These are phyloP conservation scores for Myodes glareolus DNA, from an alignment of 2,113 vertebrate species.

Conservation along the genomic window DNA sequence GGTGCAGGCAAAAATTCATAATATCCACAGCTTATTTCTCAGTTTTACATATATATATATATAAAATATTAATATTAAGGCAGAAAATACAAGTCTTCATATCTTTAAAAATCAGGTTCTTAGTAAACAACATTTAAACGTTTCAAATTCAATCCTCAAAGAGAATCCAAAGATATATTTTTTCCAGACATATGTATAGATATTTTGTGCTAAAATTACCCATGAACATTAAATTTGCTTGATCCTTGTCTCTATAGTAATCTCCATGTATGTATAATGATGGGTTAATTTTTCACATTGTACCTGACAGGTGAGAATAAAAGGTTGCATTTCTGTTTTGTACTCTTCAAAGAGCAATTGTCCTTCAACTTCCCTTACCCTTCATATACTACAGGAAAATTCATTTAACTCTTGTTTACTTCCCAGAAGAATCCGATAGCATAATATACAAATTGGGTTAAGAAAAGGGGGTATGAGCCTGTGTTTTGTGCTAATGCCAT, in stretches of 20 bases:
- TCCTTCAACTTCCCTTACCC: constrained; percentile 46
- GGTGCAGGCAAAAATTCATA: neutral
- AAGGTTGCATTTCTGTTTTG: constrained; percentile 62
- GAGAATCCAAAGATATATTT: neutral
- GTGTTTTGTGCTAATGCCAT: neutral
- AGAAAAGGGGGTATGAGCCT: neutral
- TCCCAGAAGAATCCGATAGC: neutral
- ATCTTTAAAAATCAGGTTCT: neutral
- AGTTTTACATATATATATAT: neutral
- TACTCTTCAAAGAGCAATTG: constrained; percentile 57
- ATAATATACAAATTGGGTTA: neutral
- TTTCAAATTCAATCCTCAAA: neutral
- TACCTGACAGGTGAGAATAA: constrained; percentile 26
- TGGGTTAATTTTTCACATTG: constrained; percentile 48
- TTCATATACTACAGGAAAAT: constrained; percentile 9
- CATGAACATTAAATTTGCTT: constrained; percentile 23
- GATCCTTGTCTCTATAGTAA: constrained; percentile 34
- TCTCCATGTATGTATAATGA: constrained; percentile 14
- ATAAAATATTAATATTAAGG: constrained; percentile 20
- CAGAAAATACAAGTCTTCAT: neutral
- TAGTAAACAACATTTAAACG: neutral
- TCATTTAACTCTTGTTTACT: constrained; percentile 43
- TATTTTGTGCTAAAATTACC: constrained; percentile 38
- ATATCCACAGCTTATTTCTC: neutral
- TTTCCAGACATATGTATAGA: constrained; percentile 7